Conservation (phyloP, 2,797 vertebrate species). For the Diceros bicornis region DNA sequence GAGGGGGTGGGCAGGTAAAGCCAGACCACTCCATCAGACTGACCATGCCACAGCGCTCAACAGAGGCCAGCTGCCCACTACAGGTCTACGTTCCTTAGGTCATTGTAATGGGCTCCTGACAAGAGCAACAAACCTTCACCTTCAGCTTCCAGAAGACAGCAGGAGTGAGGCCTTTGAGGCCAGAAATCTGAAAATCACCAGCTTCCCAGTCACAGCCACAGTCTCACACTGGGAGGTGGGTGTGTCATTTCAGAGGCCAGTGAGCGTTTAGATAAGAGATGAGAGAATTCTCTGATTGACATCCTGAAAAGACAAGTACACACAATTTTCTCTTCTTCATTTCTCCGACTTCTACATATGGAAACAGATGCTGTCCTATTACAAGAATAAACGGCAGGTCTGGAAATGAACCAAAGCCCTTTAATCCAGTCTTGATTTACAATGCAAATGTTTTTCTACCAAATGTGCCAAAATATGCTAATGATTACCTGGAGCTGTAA, state of each 20-base stretch:
- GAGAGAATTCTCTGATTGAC: conserved; percentile 77
- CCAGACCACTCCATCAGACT: conserved; percentile 32
- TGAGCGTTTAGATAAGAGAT: conserved; percentile 67
- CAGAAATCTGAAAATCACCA: conserved; percentile 56
- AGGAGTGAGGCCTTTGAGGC: conserved; percentile 76
- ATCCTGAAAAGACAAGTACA: conserved; percentile 72
- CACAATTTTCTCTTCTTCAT: background rate
- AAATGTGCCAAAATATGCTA: conserved; percentile 34
- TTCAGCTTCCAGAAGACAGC: conserved; percentile 76
- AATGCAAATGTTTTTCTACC: conserved; percentile 61
- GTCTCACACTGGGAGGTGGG: background rate
- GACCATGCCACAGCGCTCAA: conserved; percentile 69
- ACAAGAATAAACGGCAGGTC: conserved; percentile 63
- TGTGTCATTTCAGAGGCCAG: conserved; percentile 74
- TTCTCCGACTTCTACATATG: conserved; percentile 45
- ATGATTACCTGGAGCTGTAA: conserved; percentile 55
- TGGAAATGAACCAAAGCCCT: conserved; percentile 64
- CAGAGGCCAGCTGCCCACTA: conserved; percentile 82
- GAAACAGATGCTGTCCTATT: conserved; percentile 72
- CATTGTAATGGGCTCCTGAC: conserved; percentile 77
- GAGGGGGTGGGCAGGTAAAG: conserved; percentile 64
- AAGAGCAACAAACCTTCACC: conserved; percentile 83
- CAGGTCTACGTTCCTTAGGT: conserved; percentile 82
- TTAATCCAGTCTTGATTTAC: conserved; percentile 62
- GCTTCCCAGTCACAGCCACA: conserved; percentile 5